Evolutionary conservation across 2,113 vertebrate species (phyloP), one percentile per base, ranked within the genome.

Genomic region (Zootoca vivipara): DNA sequence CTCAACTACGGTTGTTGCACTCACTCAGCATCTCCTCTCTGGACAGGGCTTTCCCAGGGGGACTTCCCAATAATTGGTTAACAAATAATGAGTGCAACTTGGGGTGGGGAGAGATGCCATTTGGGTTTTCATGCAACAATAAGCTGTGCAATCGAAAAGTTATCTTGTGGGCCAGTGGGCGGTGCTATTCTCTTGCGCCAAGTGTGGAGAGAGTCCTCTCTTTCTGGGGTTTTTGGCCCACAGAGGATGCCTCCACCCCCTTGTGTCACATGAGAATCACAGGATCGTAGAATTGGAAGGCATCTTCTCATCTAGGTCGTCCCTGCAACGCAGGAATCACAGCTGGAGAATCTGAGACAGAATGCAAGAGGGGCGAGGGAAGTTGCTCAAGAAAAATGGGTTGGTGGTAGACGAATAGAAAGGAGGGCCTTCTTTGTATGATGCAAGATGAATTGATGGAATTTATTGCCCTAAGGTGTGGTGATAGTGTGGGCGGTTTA

Each of bases 401-500:
- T 30, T 13, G 30, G 69, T 12, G n/a, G 28, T n/a, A 1, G 30
- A n/a, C 0, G 10, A 13, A 70, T 4, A 4, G 0, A 46, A 9
- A 30, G 67, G 13, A 69, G 8, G 67, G 7, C 8, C 67, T 69
- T 70, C 69, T 26, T 12, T 4, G 10, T 6, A 70, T 30, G 5
- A 30, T 4, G 12, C 30, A 70, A 12, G 28, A 30, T n/a, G n/a
- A 30, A 62, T 62, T 8, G 13, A 62, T 20, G 13, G 30, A 70
- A 70, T 70, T 15, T 12, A 13, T 30, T 30, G 30, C 30, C 69
- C 12, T 0, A 28, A 67, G 65, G 9, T 67, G 65, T 52, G 46
- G 0, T 52, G 46, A 52, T 42, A 52, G 24, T 28, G 5, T 26
- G 24, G 26, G 65, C 1, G 28, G 10, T n/a, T 70, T 70, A 70